phyloP scores from a whole-genome alignment of 2,888 invertebrate species.

The Electrophaes corylata region DNA sequence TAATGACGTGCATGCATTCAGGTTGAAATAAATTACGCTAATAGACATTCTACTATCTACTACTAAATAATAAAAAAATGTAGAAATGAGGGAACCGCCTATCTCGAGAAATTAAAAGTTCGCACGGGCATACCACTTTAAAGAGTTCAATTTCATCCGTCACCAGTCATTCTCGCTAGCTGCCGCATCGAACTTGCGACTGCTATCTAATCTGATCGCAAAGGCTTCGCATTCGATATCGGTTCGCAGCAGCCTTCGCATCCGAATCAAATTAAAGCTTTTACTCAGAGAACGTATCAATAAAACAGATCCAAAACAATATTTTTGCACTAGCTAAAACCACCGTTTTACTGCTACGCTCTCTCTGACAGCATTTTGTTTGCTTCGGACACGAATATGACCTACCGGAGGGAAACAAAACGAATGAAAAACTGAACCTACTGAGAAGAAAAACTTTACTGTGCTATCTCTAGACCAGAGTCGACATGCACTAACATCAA shows the following conservation, averaged over 20 bases:
- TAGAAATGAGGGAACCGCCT: slow-evolving; percentile 10
- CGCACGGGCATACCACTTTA: slow-evolving; percentile 48
- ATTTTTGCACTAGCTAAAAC: slow-evolving; percentile 10
- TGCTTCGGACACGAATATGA: slow-evolving; percentile 9
- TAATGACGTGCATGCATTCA: slow-evolving; percentile 32
- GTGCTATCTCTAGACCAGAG: slow-evolving; percentile 37
- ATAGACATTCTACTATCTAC: slow-evolving; percentile 39
- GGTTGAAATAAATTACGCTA: slow-evolving; percentile 4
- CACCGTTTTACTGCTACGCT: slow-evolving; percentile 21
- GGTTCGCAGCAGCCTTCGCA: slow-evolving; percentile 58
- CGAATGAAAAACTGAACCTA: slow-evolving; percentile 8
- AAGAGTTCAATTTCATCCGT: slow-evolving; percentile 70
- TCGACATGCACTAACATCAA: slow-evolving; percentile 54
- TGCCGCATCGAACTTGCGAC: slow-evolving; percentile 50
- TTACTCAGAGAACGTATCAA: slow-evolving; percentile 9
- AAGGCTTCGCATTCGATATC: slow-evolving; percentile 22
- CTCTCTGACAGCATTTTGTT: slow-evolving; percentile 27
- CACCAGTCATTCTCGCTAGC: slow-evolving; percentile 74
- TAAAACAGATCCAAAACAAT: slow-evolving; percentile 12
- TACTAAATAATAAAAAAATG: slow-evolving; percentile 31
- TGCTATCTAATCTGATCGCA: slow-evolving; percentile 39
- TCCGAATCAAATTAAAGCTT: slow-evolving; percentile 28
- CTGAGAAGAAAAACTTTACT: slow-evolving; percentile 20
- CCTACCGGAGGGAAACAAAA: background rate
- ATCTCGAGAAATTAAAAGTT: slow-evolving; percentile 24